These are phyloP conservation scores for Falcunculus frontatus DNA, from an alignment of 2,113 vertebrate genomes.

Conservation along the genomic window DNA sequence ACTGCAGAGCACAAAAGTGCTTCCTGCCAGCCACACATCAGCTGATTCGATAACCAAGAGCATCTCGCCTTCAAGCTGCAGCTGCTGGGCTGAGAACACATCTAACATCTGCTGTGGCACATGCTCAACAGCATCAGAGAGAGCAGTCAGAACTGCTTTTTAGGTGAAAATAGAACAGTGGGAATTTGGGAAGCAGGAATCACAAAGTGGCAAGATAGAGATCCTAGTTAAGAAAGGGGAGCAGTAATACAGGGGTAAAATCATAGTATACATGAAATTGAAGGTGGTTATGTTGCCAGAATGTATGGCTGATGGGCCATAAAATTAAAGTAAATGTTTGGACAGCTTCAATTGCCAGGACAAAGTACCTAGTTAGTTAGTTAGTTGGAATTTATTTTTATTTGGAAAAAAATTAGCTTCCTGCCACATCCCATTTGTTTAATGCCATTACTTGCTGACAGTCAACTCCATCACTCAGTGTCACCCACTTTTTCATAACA, in stretches of 20 bases:
- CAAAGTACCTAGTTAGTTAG: not conserved
- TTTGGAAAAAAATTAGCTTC: not conserved
- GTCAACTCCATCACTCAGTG: not conserved
- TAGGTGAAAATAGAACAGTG: not conserved
- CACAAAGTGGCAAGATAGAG: fast-evolving
- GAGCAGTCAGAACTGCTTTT: not conserved
- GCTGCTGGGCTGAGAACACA: not conserved
- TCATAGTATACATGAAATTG: not conserved
- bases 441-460: not conserved
- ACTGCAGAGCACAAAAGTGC: not conserved
- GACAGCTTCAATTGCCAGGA: not conserved
- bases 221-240: not conserved
- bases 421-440: not conserved
- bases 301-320: not conserved
- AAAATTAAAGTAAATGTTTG: not conserved
- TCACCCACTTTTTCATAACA: not conserved
- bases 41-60: not conserved
- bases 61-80: not conserved
- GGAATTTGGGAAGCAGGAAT: not conserved
- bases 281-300: not conserved
- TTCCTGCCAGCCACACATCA: not conserved
- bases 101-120: not conserved
- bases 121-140: not conserved
- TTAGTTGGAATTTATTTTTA: not conserved
- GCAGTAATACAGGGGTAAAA: not conserved